Conservation (phyloP, 30 jellyfish, hydroid and myxozoan genomes). For the Pseudorhiza aurosa region DNA sequence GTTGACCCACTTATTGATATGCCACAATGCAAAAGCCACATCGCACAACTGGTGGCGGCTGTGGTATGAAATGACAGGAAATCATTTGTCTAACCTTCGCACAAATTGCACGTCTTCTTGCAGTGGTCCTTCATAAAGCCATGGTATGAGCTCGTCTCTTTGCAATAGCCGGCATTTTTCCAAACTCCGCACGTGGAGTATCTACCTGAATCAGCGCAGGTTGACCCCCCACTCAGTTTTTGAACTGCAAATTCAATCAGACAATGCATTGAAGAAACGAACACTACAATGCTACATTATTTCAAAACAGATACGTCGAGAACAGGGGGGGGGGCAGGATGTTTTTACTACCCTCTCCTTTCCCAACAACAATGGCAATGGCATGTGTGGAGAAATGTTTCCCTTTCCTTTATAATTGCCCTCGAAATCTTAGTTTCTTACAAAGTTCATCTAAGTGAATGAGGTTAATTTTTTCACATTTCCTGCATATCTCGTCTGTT, state of each 20-base stretch:
- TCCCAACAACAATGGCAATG: no score
- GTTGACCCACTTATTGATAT: no score
- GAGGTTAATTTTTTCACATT: no score
- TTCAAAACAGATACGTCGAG: background rate
- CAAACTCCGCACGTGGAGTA: background rate
- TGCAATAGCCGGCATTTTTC: conserved; percentile 18
- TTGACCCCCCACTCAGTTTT: background rate
- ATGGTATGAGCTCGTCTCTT: background rate
- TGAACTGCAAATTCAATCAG: background rate
- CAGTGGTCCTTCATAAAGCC: conserved; percentile 49
- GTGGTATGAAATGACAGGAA: background rate
- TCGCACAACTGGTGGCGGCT: no score
- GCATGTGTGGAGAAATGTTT: no score
- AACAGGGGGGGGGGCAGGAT: background rate
- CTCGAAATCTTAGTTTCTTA: no score
- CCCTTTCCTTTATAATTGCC: no score
- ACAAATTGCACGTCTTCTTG: conserved; percentile 26
- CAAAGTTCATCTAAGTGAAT: no score
- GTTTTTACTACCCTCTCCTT: no score
- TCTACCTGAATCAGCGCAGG: background rate
- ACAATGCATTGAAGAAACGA: background rate
- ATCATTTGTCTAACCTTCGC: conserved; percentile 6
- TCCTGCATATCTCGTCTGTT: no score
- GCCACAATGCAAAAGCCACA: no score
- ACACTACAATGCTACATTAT: no score